These are phyloP conservation scores for Hydrotaea cyrtoneurina DNA, from an alignment of 2,888 invertebrate species.

Conservation along the genomic window DNA sequence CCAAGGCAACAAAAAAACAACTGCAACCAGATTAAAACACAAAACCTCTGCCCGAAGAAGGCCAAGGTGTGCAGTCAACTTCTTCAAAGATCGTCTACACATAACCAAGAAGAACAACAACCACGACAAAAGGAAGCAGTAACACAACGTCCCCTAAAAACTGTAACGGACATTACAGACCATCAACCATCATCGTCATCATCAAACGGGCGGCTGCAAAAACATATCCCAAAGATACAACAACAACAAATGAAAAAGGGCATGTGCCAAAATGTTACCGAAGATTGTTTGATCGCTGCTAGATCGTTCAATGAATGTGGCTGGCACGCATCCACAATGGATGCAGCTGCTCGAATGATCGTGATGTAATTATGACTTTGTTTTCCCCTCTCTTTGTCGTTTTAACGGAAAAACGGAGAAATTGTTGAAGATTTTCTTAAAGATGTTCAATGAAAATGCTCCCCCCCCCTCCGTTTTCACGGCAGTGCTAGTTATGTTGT, in stretches of 20 bases:
- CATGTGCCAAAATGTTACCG: constrained; percentile 18
- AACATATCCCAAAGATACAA: not conserved
- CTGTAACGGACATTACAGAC: constrained; percentile 60
- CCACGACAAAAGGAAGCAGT: not conserved
- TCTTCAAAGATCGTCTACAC: constrained; percentile 40
- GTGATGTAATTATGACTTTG: constrained; percentile 38
- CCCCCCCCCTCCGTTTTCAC: not conserved
- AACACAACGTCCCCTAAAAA: constrained; percentile 46
- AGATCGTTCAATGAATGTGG: constrained; percentile 25
- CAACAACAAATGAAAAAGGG: not conserved
- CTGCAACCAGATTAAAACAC: constrained; percentile 1
- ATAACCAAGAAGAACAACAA: not conserved
- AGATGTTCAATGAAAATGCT: not conserved
- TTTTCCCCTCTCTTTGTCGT: not conserved
- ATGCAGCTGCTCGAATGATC: constrained; percentile 50
- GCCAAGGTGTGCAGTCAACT: constrained; percentile 45
- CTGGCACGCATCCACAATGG: constrained; percentile 57
- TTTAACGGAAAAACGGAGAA: constrained; percentile 7
- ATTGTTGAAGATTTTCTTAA: constrained; percentile 10
- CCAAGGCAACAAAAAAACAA: not conserved
- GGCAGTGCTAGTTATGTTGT: not conserved
- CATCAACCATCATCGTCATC: not conserved
- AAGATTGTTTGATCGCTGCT: not conserved
- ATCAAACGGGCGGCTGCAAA: constrained; percentile 23
- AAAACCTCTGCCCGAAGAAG: not conserved